Percentiles rank a stretch among this genome's conserved stretches.
Evolutionary conservation across 2,113 vertebrate species (phyloP).

Genomic region (Stercorarius parasiticus): DNA sequence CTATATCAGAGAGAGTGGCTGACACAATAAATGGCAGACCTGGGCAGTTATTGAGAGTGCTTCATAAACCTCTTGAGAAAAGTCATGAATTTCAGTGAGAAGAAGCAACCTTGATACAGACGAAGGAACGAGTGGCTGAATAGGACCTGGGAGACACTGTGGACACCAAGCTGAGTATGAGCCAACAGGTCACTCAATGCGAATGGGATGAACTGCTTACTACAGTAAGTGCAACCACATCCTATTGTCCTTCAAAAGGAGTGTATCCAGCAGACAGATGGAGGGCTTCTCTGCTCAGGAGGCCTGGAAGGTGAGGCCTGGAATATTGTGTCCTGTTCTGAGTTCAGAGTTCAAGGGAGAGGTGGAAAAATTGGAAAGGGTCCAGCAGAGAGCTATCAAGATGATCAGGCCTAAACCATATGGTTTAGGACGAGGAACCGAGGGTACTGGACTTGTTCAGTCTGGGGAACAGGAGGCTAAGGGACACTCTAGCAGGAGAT

Average conservation of each 20-base stretch:
- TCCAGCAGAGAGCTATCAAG: background rate
- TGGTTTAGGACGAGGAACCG: background rate
- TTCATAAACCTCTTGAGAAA: background rate
- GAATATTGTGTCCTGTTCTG: background rate
- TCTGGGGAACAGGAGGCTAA: background rate
- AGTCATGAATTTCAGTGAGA: background rate
- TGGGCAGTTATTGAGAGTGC: background rate
- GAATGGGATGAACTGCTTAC: background rate
- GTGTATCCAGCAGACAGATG: background rate
- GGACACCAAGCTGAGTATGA: background rate
- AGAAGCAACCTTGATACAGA: background rate
- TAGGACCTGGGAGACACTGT: background rate
- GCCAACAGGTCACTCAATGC: background rate
- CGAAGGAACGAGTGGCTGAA: background rate
- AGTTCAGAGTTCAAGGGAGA: background rate
- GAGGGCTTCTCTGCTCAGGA: background rate
- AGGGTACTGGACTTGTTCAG: background rate
- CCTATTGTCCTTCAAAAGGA: background rate
- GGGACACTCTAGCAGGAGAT: background rate
- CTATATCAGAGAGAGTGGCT: background rate
- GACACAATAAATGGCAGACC: background rate
- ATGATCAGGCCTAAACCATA: background rate
- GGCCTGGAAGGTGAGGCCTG: background rate
- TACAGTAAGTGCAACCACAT: background rate
- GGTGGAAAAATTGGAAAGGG: background rate